Evolutionary conservation across 2,113 vertebrate species (phyloP), one percentile per base, ranked within the genome.

Genomic region (Caloenas nicobarica): DNA sequence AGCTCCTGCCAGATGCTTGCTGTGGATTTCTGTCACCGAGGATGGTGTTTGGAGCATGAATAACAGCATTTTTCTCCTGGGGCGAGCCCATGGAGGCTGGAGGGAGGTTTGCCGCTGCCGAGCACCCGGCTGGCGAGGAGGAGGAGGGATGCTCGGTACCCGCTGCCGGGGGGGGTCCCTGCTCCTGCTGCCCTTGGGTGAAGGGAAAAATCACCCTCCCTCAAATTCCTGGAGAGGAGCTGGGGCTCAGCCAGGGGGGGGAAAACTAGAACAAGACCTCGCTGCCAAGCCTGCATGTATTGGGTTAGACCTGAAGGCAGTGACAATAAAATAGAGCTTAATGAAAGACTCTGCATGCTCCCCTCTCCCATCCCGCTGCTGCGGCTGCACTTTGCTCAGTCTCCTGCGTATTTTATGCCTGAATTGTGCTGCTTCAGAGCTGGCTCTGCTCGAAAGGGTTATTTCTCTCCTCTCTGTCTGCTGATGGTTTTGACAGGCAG

Each of bases 331-430:
- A 72, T 0, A 22, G 58, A 44, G 6, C 22, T 81, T 44, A 61
- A n/a, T 0, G 1, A 16, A 21, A 71, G 65, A 13, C 5, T 24
- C 2, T 0, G 0, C 10, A 10, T 13, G 33, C 34, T 50, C 11
- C n/a, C 38, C 16, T 0, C 36, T 64, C 72, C 36, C 3, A 4
- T 66, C 36, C 31, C 11, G 22, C 70, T 19, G 42, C 54, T 11
- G 17, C 1, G 0, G 34, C 73, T 36, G 66, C 24, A 1, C 16
- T 86, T 66, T 23, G 23, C 85, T 79, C 1, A 0, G 38, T 42
- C 5, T 77, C 38, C 34, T 18, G 7, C 4, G 10, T 13, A 1
- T 40, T 80, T 86, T 21, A 8, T 33, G 10, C 28, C 36, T 57
- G 23, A 62, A 51, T 16, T 8, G 46, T 66, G 84, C 76, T 1